Percentiles rank a stretch among this genome's conserved stretches.
Conservation (phyloP, 2,113 vertebrate species). For the Orientallactaga bullata region DNA sequence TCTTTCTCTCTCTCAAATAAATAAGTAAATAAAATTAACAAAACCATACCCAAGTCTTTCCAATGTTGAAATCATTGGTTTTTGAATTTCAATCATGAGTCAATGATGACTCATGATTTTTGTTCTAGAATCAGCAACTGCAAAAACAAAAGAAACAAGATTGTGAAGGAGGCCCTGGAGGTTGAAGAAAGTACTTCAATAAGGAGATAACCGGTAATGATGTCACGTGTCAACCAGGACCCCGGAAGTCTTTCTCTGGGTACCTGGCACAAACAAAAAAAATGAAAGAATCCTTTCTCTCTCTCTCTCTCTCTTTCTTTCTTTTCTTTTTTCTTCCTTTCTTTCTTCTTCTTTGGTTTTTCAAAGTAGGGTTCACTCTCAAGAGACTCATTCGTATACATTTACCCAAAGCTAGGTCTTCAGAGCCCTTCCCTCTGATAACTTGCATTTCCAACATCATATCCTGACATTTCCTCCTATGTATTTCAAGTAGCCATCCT, state of each 20-base stretch:
- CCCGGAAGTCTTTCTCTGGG: neutral
- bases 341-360: too few species aligned
- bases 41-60: too few species aligned
- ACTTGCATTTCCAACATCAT: neutral
- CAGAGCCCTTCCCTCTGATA: neutral
- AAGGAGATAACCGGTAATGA: neutral
- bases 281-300: too few species aligned
- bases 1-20: too few species aligned
- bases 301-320: too few species aligned
- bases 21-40: too few species aligned
- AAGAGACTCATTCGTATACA: neutral
- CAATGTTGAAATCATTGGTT: neutral
- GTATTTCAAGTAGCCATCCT: too few species aligned
- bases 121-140: neutral
- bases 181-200: neutral
- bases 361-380: too few species aligned
- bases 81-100: conserved; percentile 32
- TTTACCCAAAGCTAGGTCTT: neutral
- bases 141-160: neutral
- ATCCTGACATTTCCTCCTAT: neutral
- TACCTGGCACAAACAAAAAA: neutral
- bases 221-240: neutral
- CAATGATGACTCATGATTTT: conserved; percentile 26
- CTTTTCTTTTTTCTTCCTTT: too few species aligned
- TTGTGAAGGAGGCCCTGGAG: neutral